A percentile compares a stretch with the other conserved stretches of the same genome.
phyloP scores from a whole-genome alignment of 2,888 invertebrate species.

The Parascotia fuliginaria region DNA sequence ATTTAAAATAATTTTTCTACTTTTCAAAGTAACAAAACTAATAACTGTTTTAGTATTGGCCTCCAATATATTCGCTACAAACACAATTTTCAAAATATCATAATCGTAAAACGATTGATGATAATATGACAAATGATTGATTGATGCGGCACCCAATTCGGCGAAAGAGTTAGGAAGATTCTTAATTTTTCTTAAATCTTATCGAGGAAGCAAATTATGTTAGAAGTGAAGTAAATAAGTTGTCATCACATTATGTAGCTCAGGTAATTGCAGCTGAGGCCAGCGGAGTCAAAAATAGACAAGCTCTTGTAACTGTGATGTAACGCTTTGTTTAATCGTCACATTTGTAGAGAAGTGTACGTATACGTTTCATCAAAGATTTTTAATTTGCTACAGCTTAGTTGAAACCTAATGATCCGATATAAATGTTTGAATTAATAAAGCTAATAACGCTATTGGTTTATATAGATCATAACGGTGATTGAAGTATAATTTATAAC shows the following conservation, averaged over 20 bases:
- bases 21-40: not conserved
- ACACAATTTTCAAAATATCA: slow-evolving; percentile 10
- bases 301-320: slow-evolving; percentile 34
- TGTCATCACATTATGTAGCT: slow-evolving; percentile 37
- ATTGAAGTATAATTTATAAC: not conserved
- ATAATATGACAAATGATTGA: no score
- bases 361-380: slow-evolving; percentile 14
- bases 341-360: slow-evolving; percentile 23
- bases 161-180: slow-evolving; percentile 10
- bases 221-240: slow-evolving; percentile 32
- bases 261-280: slow-evolving; percentile 42
- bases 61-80: not conserved
- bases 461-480: no score
- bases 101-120: slow-evolving; percentile 19
- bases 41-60: not conserved
- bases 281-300: slow-evolving; percentile 39
- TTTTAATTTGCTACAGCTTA: not conserved
- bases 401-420: not conserved
- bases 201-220: slow-evolving; percentile 21
- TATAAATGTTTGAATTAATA: not conserved
- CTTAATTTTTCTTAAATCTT: slow-evolving; percentile 20
- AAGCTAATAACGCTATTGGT: no score
- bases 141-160: slow-evolving; percentile 34
- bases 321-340: slow-evolving; percentile 39
- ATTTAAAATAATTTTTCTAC: not conserved